phyloP scores from a whole-genome alignment of 2,113 vertebrate genomes.

The Lethenteron camtschaticum region DNA sequence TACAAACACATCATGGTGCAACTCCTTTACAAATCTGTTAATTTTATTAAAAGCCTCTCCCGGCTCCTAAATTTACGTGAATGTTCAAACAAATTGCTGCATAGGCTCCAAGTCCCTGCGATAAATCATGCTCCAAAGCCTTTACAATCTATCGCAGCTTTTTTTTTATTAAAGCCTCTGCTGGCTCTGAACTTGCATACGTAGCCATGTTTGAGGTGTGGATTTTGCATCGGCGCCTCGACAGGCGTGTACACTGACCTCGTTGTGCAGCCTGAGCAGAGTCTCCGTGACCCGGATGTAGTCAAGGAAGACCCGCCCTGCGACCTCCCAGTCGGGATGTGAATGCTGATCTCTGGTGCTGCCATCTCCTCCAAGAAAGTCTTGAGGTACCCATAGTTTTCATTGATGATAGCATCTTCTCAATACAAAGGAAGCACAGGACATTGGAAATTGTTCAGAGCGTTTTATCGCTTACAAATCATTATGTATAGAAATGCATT shows the following conservation, averaged over 20 bases:
- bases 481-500: no score
- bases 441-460: not conserved
- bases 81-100: no score
- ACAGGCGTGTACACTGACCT: conserved; percentile 17
- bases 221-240: no score
- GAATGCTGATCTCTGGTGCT: conserved; percentile 32
- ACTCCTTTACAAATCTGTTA: no score
- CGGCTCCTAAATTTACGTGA: no score
- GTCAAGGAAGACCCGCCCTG: conserved; percentile 65
- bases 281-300: conserved; percentile 59
- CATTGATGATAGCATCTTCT: conserved; percentile 81
- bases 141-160: not conserved
- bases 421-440: not conserved
- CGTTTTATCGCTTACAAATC: no score
- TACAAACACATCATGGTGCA: not conserved
- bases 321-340: conserved; percentile 76
- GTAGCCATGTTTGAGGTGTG: not conserved
- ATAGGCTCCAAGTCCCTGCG: not conserved
- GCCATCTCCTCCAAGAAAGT: conserved; percentile 65
- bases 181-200: not conserved
- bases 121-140: not conserved
- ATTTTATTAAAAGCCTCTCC: no score
- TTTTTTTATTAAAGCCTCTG: not conserved
- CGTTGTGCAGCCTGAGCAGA: conserved; percentile 45
- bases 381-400: conserved; percentile 65